Evolutionary conservation across 2,113 vertebrate species (phyloP).

Genomic region (Mirounga angustirostris): DNA sequence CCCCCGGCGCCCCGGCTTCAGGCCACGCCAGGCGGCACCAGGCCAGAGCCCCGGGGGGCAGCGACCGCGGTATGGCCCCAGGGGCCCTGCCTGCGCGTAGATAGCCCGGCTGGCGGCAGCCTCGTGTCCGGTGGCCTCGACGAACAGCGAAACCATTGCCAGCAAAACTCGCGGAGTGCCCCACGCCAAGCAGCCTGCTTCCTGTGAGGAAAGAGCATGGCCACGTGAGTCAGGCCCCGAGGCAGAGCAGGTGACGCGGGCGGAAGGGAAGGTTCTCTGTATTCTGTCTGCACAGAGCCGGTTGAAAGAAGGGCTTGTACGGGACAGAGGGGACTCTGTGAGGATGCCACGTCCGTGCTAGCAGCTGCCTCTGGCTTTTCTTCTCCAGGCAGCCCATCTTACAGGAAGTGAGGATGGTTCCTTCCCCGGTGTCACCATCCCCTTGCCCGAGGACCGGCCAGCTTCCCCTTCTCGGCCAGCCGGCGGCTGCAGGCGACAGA

Average conservation of each 20-base stretch:
- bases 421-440: conserved; percentile 75
- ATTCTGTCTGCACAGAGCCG: neutral
- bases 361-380: conserved; percentile 66
- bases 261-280: neutral
- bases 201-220: neutral
- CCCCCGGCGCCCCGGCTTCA: neutral
- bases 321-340: conserved; percentile 58
- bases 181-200: neutral
- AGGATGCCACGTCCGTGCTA: conserved; percentile 44
- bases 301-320: neutral
- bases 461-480: conserved; percentile 85
- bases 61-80: no score
- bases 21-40: no score
- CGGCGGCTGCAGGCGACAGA: neutral
- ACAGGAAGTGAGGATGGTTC: conserved; percentile 92
- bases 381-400: conserved; percentile 90
- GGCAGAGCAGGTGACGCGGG: neutral
- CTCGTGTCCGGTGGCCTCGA: neutral
- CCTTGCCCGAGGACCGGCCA: conserved; percentile 73
- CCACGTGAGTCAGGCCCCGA: neutral
- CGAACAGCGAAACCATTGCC: neutral
- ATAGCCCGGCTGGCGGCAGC: accelerated
- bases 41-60: neutral
- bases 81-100: neutral
- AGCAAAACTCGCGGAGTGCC: neutral